A percentile compares a stretch with the other conserved stretches of the same genome.
Evolutionary conservation across 2,888 invertebrate species (phyloP).

Genomic region (Athalia circularis): DNA sequence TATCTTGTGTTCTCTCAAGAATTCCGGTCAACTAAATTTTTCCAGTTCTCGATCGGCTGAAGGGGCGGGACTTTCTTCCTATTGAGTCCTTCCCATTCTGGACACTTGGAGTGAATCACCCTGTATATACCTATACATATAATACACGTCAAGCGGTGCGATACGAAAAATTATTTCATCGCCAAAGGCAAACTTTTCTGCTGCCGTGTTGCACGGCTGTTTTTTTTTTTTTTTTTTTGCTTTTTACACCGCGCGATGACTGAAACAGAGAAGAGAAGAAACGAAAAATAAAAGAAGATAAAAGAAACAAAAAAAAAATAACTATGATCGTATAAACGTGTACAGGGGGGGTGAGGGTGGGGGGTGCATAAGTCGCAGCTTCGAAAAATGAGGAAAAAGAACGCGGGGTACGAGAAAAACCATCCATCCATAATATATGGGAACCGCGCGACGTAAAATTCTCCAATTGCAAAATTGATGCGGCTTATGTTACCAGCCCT

Average conservation of each 20-base stretch:
- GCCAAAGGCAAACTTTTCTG: too few species aligned
- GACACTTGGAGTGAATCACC: too few species aligned
- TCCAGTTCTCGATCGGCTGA: too few species aligned
- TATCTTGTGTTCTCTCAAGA: too few species aligned
- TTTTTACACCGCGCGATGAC: background rate
- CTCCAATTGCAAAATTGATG: conserved; percentile 75
- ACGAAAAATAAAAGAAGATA: conserved; percentile 42
- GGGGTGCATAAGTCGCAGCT: background rate
- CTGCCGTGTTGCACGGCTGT: background rate
- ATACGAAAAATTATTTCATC: too few species aligned
- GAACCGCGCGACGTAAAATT: conserved; percentile 72
- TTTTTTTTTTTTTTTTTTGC: background rate
- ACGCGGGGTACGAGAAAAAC: background rate
- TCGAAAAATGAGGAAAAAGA: background rate
- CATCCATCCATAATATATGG: conserved; percentile 70
- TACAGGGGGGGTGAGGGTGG: background rate
- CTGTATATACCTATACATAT: too few species aligned
- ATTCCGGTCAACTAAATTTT: too few species aligned
- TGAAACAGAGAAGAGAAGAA: conserved; percentile 42
- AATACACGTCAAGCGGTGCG: too few species aligned
- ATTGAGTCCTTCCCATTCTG: too few species aligned
- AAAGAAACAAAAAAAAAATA: background rate
- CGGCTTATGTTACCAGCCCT: conserved; percentile 67
- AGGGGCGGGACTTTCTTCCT: too few species aligned
- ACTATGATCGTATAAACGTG: background rate